Percentiles rank a stretch among this genome's conserved stretches.
Evolutionary conservation across 2,113 vertebrate genomes (phyloP).

Genomic region (Zingel zingel): DNA sequence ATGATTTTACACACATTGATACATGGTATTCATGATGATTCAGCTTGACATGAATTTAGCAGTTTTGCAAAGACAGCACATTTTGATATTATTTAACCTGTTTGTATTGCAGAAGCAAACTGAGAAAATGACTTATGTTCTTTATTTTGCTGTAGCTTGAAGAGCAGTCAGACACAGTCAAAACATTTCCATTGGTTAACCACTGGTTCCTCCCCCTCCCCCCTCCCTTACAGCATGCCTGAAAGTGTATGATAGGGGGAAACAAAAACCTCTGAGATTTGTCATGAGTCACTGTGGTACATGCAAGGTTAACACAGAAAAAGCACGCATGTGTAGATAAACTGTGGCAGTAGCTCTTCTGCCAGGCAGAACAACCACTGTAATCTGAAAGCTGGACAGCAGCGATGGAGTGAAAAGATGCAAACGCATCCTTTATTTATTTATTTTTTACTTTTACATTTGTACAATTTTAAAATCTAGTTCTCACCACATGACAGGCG

Average conservation of each 20-base stretch:
- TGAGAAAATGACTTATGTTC: not conserved
- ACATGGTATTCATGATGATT: not conserved
- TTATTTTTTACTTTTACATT: not conserved
- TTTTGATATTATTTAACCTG: not conserved
- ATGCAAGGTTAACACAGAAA: slow-evolving; percentile 38
- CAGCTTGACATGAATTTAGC: not conserved
- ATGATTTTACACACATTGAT: not conserved
- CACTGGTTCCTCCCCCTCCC: slow-evolving; percentile 47
- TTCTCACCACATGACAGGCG: not conserved
- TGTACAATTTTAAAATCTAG: not conserved
- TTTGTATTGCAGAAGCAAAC: not conserved
- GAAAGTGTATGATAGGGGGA: slow-evolving; percentile 44
- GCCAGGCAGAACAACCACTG: not conserved
- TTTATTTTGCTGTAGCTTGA: slow-evolving; percentile 21
- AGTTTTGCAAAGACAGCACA: not conserved
- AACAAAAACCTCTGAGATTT: slow-evolving; percentile 76
- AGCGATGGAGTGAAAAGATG: not conserved
- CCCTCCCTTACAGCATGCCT: slow-evolving; percentile 17
- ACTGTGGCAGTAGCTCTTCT: not conserved
- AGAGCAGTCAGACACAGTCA: slow-evolving; percentile 54
- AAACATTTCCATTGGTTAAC: slow-evolving; percentile 83
- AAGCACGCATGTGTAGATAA: slow-evolving; percentile 14
- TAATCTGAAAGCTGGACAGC: not conserved
- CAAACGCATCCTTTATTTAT: not conserved
- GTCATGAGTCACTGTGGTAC: slow-evolving; percentile 73